Percentiles rank a stretch among this genome's conserved stretches.
These are phyloP conservation scores for Digitonthophagus gazella DNA, from an alignment of 2,888 invertebrate species.

Conservation along the genomic window DNA sequence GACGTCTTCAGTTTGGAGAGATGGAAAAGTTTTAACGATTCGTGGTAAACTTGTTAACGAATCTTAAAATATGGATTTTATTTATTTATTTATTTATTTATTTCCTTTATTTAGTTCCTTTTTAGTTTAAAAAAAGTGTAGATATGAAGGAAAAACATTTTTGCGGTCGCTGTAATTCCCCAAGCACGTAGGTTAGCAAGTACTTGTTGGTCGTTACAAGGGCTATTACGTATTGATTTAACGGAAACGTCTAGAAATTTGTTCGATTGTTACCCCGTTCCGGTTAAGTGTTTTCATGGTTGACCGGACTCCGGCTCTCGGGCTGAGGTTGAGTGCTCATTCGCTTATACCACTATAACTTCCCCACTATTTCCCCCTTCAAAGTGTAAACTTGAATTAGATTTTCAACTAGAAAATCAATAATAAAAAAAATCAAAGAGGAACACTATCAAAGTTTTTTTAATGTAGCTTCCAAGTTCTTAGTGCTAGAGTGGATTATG, in stretches of 20 bases:
- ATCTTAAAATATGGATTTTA: too few relatives aligned
- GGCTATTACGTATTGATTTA: constrained; percentile 17
- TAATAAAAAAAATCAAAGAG: too few relatives aligned
- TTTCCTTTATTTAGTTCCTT: too few relatives aligned
- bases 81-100: too few relatives aligned
- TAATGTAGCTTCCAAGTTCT: too few relatives aligned
- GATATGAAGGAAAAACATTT: background rate
- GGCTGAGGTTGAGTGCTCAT: background rate
- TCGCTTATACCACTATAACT: background rate
- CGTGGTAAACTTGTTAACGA: background rate
- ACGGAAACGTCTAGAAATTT: constrained; percentile 6
- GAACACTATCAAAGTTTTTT: too few relatives aligned
- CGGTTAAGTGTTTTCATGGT: constrained; percentile 12
- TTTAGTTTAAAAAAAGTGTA: background rate
- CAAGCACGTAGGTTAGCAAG: background rate
- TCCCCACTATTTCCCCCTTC: background rate
- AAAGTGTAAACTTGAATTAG: background rate
- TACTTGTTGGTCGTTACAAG: constrained; percentile 15
- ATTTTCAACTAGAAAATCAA: too few relatives aligned
- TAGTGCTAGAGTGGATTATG: too few relatives aligned
- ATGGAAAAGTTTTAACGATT: background rate
- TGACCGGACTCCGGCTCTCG: background rate
- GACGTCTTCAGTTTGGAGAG: background rate
- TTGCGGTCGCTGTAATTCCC: background rate
- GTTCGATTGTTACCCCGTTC: constrained; percentile 14